A percentile compares a stretch with the other conserved stretches of the same genome.
Evolutionary conservation across 2,797 vertebrate genomes (phyloP).

Genomic region (Acrossocheilus fasciatus): DNA sequence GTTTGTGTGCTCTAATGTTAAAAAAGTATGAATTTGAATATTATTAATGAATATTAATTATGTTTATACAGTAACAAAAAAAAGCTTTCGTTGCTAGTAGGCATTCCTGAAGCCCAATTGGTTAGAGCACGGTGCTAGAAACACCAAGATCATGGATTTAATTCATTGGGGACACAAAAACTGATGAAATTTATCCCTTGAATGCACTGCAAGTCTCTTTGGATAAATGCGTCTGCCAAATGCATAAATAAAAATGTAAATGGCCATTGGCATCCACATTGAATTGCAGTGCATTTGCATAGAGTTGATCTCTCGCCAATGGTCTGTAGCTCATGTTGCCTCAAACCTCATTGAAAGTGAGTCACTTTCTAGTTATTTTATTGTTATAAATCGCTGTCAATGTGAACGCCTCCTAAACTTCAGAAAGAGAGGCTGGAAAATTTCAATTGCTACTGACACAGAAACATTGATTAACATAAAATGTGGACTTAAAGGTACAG

Average conservation of each 20-base stretch:
- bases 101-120: background rate
- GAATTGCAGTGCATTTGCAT: background rate
- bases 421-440: background rate
- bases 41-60: background rate
- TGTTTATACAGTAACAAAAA: background rate
- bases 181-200: constrained; percentile 14
- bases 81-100: background rate
- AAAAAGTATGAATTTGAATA: background rate
- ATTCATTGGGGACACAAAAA: constrained; percentile 30
- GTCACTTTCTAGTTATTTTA: background rate
- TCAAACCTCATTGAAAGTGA: background rate
- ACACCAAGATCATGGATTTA: constrained; percentile 3
- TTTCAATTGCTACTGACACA: background rate
- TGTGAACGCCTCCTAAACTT: background rate
- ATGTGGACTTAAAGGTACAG: background rate
- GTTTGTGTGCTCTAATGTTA: background rate
- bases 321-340: constrained; percentile 6
- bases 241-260: constrained; percentile 37
- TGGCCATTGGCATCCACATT: constrained; percentile 9
- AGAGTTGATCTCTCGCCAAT: constrained; percentile 4
- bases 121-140: background rate
- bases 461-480: background rate
- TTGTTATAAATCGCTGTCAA: background rate
- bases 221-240: constrained; percentile 5
- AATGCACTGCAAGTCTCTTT: constrained; percentile 22